Base-by-base conservation (phyloP, 2,113 vertebrate genomes). In the Pseudolaguvia tuberculata region DNA sequence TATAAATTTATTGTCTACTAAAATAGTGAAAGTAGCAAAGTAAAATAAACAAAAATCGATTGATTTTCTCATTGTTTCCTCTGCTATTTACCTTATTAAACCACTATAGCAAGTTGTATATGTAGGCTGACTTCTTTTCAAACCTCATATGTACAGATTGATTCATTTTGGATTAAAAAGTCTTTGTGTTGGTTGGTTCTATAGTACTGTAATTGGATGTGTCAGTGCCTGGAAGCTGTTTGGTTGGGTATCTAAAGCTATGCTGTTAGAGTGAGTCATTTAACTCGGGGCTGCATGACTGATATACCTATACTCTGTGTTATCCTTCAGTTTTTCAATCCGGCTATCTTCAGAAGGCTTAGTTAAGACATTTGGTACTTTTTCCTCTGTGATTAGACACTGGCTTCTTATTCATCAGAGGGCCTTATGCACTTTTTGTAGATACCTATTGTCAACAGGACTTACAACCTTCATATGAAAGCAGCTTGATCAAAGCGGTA, bases 361-460 rank as follows among this genome's bases (percentile, higher is more conserved):
- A 83, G 50, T 59, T 61, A 66, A 80, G 76, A 76, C 72, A 70
- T 80, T 78, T 72, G 72, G 62, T 72, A 57, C 67, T 75, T 73
- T 75, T 57, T 75, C 58, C 78, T 58, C 45, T 56, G 50, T 73
- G 75, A 78, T 78, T 80, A 59, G 53, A 67, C 69, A 52, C 39
- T 25, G 31, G 57, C 57, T 76, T 76, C 77, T 78, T 72, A 68
- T 72, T 78, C 75, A 71, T 70, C 65, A 79, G 68, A 82, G 73
- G 57, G 68, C 53, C 72, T 56, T 6, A 56, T 78, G 67, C 63
- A 67, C 73, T 71, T 71, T 42, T 72, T 39, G 65, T 56, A 67
- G 82, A 84, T 77, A 78, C 79, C 57, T 65, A 75, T 78, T 84
- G 85, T 86, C 85, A 86, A 55, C 82, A 80, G 71, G 58, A 77